Percentiles rank a stretch among this genome's conserved stretches.
phyloP scores from a whole-genome alignment of 2,113 vertebrate species.

The Amazona guildingii region DNA sequence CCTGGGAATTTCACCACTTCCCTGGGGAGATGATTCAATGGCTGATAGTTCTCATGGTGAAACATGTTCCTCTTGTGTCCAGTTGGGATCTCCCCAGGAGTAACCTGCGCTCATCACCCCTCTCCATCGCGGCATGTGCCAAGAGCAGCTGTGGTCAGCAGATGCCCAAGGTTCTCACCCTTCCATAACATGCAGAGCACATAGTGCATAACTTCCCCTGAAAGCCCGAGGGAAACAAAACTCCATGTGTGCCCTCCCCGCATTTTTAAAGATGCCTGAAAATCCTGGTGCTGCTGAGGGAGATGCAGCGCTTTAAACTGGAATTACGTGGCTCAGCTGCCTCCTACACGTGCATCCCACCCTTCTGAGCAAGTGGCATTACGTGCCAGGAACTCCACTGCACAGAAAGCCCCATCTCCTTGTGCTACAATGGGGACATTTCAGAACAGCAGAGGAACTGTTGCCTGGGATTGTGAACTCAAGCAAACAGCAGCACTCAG shows the following conservation, averaged over 20 bases:
- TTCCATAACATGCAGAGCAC: not conserved
- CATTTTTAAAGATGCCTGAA: not conserved
- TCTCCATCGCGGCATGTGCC: not conserved
- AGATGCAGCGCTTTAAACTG: not conserved
- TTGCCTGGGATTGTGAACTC: not conserved
- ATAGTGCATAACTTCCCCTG: not conserved
- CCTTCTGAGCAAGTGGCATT: not conserved
- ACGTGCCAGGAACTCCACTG: not conserved
- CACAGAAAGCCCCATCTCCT: not conserved
- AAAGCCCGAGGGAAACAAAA: not conserved
- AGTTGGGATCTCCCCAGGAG: not conserved
- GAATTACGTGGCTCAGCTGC: not conserved
- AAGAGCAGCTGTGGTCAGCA: not conserved
- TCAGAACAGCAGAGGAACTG: not conserved
- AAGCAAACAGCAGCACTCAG: not conserved
- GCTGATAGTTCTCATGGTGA: not conserved
- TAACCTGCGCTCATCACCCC: not conserved
- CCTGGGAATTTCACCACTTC: not conserved
- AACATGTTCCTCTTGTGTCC: not conserved
- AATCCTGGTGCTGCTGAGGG: not conserved
- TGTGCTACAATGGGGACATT: not conserved
- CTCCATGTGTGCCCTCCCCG: accelerated
- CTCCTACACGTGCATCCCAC: not conserved
- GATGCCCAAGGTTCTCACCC: not conserved
- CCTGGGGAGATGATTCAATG: not conserved